phyloP scores from a whole-genome alignment of 1,140 invertebrate species.

The Tetraneura akinire region DNA sequence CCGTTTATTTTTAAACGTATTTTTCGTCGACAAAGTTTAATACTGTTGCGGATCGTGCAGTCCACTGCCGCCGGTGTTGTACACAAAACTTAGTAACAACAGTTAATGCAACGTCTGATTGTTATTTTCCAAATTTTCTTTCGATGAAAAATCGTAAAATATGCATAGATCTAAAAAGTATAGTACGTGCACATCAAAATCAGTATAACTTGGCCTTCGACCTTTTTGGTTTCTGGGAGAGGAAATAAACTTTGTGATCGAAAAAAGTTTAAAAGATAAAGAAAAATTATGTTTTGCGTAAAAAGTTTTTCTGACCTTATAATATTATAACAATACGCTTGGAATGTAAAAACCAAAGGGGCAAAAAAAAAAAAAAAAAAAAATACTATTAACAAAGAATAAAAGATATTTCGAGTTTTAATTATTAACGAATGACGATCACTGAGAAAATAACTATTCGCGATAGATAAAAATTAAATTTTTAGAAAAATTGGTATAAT shows the following conservation, averaged over 20 bases:
- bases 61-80: no score
- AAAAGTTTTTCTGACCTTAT: slow-evolving; percentile 17
- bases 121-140: not conserved
- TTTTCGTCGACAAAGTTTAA: no score
- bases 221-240: not conserved
- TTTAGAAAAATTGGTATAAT: no score
- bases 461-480: no score
- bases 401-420: not conserved
- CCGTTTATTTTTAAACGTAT: no score
- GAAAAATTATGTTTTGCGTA: slow-evolving; percentile 32
- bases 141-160: not conserved
- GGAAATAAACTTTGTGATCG: slow-evolving; percentile 3
- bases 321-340: not conserved
- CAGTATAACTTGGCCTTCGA: not conserved
- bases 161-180: not conserved
- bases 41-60: no score
- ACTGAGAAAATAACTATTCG: not conserved
- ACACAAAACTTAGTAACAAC: not conserved
- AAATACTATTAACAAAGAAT: not conserved
- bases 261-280: slow-evolving; percentile 41
- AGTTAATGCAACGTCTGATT: not conserved
- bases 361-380: no score
- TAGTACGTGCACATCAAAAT: not conserved
- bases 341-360: not conserved
- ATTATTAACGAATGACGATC: not conserved